These are phyloP conservation scores for Ophion ellenae DNA, from an alignment of 2,888 invertebrate species.

Conservation along the genomic window DNA sequence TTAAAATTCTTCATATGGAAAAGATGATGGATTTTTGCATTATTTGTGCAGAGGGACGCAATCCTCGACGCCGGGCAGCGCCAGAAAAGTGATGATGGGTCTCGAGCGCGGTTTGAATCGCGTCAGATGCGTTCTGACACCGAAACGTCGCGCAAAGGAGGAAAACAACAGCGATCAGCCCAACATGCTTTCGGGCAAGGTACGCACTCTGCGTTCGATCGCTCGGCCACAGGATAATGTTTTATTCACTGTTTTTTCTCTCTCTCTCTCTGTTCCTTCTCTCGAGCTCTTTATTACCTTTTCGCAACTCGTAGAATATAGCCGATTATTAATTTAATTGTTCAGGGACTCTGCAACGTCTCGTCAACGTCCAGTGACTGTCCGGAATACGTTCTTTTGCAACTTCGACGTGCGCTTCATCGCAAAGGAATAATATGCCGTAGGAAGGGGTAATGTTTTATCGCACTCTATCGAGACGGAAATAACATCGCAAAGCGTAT, in stretches of 20 bases:
- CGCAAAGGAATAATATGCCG: slow-evolving; percentile 87
- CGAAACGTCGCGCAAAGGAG: slow-evolving; percentile 84
- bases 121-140: slow-evolving; percentile 89
- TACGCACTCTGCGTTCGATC: slow-evolving; percentile 70
- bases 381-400: slow-evolving; percentile 87
- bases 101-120: slow-evolving; percentile 89
- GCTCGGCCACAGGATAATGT: slow-evolving; percentile 7
- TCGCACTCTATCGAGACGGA: neutral
- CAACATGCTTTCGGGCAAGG: slow-evolving; percentile 84
- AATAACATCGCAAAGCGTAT: neutral
- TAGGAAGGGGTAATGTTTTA: slow-evolving; percentile 87
- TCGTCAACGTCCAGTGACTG: slow-evolving; percentile 88
- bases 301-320: slow-evolving; percentile 59
- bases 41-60: slow-evolving; percentile 71
- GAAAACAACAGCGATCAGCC: slow-evolving; percentile 81
- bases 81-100: slow-evolving; percentile 87
- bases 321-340: slow-evolving; percentile 68
- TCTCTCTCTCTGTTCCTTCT: slow-evolving; percentile 15
- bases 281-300: slow-evolving; percentile 7
- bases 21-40: neutral
- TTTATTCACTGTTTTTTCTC: slow-evolving; percentile 24
- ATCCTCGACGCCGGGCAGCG: slow-evolving; percentile 84
- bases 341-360: slow-evolving; percentile 88
- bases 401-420: slow-evolving; percentile 86
- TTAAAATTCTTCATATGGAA: neutral